Evolutionary conservation across 2,113 vertebrate species (phyloP), one percentile per base, ranked within the genome.

Genomic region (Crotalus horridus): DNA sequence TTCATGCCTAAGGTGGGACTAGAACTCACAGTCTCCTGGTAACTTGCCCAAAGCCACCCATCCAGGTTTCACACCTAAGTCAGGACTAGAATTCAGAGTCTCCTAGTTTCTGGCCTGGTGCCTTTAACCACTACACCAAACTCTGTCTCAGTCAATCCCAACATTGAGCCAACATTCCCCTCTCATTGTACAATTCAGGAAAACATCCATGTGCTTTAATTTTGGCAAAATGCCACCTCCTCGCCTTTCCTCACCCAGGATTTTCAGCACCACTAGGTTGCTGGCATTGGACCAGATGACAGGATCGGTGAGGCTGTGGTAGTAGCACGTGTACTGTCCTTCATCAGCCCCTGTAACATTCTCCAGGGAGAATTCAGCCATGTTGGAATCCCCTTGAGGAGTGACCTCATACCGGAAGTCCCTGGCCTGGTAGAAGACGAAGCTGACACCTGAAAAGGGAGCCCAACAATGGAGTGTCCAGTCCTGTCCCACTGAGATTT

Each of bases 251-350:
- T 91, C 33, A 94, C 93, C 91, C 23, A 59, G 86, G 20, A 92
- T 51, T 43, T 8, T 90, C 24, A 94, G 87, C 33, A 74, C 56
- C 26, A 92, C 69, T 0, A 74, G 74, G 13, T 87, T 29, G 20
- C 93, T 94, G 81, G 88, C 74, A 1, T 94, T 94, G 58, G 93
- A 94, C 93, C 93, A 94, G 91, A 92, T 39, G 51, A 94, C 51
- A 1, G 93, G 93, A 15, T 94, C 93, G 1, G 20, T 24, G n/a
- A 3, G 69, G 81, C 90, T 94, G 88, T 94, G 91, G 26, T 92
- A 94, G 64, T 94, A 94, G 33, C 33, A 39, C 33, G 33, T 39
- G 33, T 39, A 39, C 33, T 39, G 33, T 39, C 33, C 33, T 39
- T 39, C 33, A 39, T 39, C 33, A 39, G 33, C 33, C 33, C 33